Evolutionary conservation across 2,888 invertebrate genomes (phyloP), one percentile per base, ranked within the genome.

Genomic region (Pantelozetes paolii): DNA sequence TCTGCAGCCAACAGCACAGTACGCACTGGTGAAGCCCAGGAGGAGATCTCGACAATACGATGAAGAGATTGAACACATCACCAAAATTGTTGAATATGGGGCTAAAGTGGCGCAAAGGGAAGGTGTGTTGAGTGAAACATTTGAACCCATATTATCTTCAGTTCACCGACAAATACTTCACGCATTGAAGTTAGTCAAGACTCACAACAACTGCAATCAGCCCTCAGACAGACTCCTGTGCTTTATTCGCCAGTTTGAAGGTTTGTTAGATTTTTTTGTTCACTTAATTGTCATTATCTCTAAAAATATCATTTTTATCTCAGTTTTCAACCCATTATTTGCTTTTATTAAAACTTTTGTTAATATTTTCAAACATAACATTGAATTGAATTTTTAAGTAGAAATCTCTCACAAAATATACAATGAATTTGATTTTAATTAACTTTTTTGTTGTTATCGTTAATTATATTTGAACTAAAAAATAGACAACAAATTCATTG

Each of bases 1-100:
- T 76, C 71, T 78, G 15, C 76, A 79, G 13, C 82, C 82, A 0
- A 78, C 80, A 1, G 79, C 72, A 13, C 75, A 73, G 20, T 75
- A 72, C 30, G 42, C 71, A 40, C 40, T 75, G 40, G 32, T 72
- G 3, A 62, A 69, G 42, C 72, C 67, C 20, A 8, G 72, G n/a
- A 30, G 71, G 11, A 50, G 54, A n/a, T 59, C 59, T 1, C 72
- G 75, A 32, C 72, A 69, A 20, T 57, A 67, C 48, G 75, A 75
- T 20, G 74, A 74, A 72, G 78, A 78, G 45, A 54, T 75, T 1
- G 78, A 78, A 28, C 74, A 75, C 45, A 75, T 78, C 18, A 69
- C 76, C 13, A 77, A 77, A 64, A 74, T 78, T 9, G 71, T 78
- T 9, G 76, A 78, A 70, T 78, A 78, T n/a, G 77, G 78, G 13